Conservation (phyloP, 64 coral and sea anemone species). For the Porites australiensis region DNA sequence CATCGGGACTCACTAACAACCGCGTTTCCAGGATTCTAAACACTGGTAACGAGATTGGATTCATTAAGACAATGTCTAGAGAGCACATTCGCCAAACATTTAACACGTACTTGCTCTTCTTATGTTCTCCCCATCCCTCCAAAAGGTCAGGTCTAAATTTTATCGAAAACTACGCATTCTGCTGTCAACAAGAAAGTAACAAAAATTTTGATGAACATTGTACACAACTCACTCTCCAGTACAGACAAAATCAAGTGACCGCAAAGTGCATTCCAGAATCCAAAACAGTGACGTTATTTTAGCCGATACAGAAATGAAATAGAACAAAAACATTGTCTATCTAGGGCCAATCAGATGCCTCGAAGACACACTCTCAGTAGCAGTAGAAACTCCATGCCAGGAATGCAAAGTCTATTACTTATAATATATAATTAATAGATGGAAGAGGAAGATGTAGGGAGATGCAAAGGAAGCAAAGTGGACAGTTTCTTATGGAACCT, state of each 20-base stretch:
- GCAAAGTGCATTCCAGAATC: too few species aligned
- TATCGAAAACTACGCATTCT: neutral
- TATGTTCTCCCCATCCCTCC: neutral
- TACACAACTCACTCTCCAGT: neutral
- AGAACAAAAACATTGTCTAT: too few species aligned
- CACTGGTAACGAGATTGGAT: neutral
- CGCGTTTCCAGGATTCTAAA: neutral
- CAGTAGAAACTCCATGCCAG: too few species aligned
- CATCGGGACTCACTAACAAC: neutral
- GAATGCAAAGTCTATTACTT: too few species aligned
- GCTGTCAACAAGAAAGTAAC: too few species aligned
- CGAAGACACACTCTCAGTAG: too few species aligned
- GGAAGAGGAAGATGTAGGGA: neutral
- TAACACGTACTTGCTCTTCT: neutral
- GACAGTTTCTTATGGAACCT: slow-evolving; percentile 25
- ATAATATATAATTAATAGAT: too few species aligned
- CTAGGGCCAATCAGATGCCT: too few species aligned
- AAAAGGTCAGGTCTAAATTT: neutral
- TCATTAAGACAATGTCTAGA: neutral
- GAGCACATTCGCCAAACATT: neutral
- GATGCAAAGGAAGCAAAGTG: neutral
- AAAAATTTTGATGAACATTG: neutral
- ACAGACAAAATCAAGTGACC: too few species aligned
- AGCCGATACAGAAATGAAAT: too few species aligned
- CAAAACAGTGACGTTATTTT: too few species aligned